Conservation (phyloP, 2,888 invertebrate species). For the Cataglyphis altisquamis region DNA sequence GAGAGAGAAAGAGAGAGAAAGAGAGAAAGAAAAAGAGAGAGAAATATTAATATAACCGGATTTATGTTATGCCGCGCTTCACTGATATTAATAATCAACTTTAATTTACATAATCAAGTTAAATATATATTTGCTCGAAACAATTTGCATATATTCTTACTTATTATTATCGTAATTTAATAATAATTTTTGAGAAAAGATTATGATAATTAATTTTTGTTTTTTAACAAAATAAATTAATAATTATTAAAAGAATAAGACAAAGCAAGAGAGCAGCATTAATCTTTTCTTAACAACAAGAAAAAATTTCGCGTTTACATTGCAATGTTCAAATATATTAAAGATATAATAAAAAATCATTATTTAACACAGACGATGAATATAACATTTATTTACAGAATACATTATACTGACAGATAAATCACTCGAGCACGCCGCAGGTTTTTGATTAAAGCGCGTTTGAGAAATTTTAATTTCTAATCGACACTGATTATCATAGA, state of each 20-base stretch:
- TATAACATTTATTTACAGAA: neutral
- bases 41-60: slow-evolving; percentile 32
- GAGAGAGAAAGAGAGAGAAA: neutral
- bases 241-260: neutral
- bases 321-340: neutral
- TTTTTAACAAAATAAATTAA: neutral
- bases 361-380: neutral
- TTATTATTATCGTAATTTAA: neutral
- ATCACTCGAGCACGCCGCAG: neutral
- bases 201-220: neutral
- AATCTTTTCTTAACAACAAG: neutral
- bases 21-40: neutral
- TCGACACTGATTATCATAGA: slow-evolving; percentile 29
- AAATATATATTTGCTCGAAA: neutral
- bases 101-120: slow-evolving; percentile 33
- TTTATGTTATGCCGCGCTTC: slow-evolving; percentile 18
- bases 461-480: slow-evolving; percentile 21
- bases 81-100: slow-evolving; percentile 26
- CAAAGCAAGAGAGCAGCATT: neutral
- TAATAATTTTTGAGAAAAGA: neutral
- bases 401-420: neutral
- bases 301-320: neutral
- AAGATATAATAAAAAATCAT: neutral
- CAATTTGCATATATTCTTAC: slow-evolving; percentile 2
- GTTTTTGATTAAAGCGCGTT: slow-evolving; percentile 5